Percentiles rank a stretch among this genome's conserved stretches.
These are phyloP conservation scores for Drosophila quasianomalipes DNA, from an alignment of 2,888 invertebrate genomes.

Conservation along the genomic window DNA sequence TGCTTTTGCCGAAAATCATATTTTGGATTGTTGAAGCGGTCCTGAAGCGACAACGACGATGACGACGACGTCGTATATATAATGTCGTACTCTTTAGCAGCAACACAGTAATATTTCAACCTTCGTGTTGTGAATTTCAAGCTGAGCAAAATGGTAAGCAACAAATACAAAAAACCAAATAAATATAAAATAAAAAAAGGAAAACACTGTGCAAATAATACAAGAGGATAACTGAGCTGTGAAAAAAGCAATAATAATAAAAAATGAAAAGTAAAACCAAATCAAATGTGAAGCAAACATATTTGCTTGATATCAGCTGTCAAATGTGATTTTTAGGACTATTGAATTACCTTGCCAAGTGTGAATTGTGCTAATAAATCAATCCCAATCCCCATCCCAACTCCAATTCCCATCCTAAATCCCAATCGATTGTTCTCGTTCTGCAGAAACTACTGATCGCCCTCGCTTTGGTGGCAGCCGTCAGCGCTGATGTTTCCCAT, in stretches of 20 bases:
- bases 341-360: background rate
- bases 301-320: conserved; percentile 1
- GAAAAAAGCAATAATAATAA: conserved; percentile 5
- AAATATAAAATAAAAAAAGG: background rate
- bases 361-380: background rate
- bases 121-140: conserved; percentile 82
- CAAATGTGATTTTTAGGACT: conserved; percentile 1
- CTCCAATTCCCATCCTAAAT: background rate
- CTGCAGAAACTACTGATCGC: conserved; percentile 81
- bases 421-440: conserved; percentile 14
- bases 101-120: conserved; percentile 82
- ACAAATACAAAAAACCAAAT: conserved; percentile 49
- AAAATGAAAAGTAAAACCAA: background rate
- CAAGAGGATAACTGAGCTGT: conserved; percentile 55
- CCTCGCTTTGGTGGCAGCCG: conserved; percentile 79
- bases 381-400: background rate
- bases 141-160: conserved; percentile 81
- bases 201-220: conserved; percentile 18
- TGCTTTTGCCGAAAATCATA: conserved; percentile 59
- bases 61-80: conserved; percentile 78
- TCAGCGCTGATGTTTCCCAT: conserved; percentile 82
- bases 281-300: conserved; percentile 13
- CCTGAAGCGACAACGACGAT: conserved; percentile 67
- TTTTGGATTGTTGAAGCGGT: conserved; percentile 61
- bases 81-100: conserved; percentile 76